Conservation (phyloP, 2,888 invertebrate species). For the Agrochola lota region DNA sequence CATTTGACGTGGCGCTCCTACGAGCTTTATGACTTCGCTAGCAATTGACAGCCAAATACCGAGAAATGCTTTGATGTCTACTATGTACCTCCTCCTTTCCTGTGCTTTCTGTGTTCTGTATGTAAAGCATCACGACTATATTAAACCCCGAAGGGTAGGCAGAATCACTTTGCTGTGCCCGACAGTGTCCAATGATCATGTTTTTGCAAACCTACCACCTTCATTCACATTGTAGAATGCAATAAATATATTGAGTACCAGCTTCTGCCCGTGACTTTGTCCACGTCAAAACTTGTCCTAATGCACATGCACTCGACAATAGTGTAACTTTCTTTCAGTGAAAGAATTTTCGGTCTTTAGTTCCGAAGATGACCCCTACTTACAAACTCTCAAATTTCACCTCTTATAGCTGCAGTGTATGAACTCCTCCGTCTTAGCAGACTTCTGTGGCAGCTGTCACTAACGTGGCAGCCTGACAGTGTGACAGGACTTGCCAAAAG, state of each 20-base stretch:
- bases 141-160: too few relatives aligned
- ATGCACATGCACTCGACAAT: not conserved
- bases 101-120: not conserved
- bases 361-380: too few relatives aligned
- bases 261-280: not conserved
- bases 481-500: too few relatives aligned
- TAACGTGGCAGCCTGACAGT: too few relatives aligned
- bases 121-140: not conserved
- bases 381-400: not conserved
- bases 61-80: not conserved
- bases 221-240: not conserved
- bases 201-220: not conserved
- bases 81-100: not conserved
- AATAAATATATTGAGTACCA: not conserved
- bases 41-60: constrained; percentile 3
- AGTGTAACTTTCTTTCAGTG: not conserved
- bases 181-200: not conserved
- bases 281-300: not conserved
- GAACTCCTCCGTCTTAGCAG: too few relatives aligned
- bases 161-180: not conserved
- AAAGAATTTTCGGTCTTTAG: too few relatives aligned
- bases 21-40: not conserved
- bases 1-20: not conserved
- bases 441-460: too few relatives aligned
- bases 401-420: not conserved